phyloP scores from a whole-genome alignment of 2,888 invertebrate species.

The Pollenia angustigena region DNA sequence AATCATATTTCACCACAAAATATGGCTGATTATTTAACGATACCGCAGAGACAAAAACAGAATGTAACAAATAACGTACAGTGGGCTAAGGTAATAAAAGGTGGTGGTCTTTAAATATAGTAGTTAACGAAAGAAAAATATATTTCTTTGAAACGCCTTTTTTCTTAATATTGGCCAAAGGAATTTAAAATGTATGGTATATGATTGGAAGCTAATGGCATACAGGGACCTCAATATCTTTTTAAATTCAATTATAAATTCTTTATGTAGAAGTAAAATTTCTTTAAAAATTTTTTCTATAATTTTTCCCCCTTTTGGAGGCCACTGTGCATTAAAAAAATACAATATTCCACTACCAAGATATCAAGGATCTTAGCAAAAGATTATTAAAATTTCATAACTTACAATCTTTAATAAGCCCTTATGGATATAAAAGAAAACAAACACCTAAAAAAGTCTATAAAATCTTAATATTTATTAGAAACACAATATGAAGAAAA shows the following conservation, averaged over 20 bases:
- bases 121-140: too few species aligned
- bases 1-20: slow-evolving; percentile 37
- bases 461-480: slow-evolving; percentile 16
- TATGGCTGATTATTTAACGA: slow-evolving; percentile 33
- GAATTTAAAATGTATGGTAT: neutral
- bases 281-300: too few species aligned
- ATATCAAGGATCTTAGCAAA: neutral
- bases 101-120: too few species aligned
- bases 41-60: neutral
- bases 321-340: neutral
- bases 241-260: too few species aligned
- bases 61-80: too few species aligned
- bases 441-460: neutral
- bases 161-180: too few species aligned
- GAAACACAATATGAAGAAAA: neutral
- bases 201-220: neutral
- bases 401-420: neutral
- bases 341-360: neutral
- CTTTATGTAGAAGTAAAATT: too few species aligned
- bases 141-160: too few species aligned
- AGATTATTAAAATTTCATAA: neutral
- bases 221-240: neutral
- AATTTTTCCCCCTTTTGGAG: too few species aligned
- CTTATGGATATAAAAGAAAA: neutral
- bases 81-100: too few species aligned